Conservation (phyloP, 2,888 invertebrate genomes). For the Hartigia nigra region DNA sequence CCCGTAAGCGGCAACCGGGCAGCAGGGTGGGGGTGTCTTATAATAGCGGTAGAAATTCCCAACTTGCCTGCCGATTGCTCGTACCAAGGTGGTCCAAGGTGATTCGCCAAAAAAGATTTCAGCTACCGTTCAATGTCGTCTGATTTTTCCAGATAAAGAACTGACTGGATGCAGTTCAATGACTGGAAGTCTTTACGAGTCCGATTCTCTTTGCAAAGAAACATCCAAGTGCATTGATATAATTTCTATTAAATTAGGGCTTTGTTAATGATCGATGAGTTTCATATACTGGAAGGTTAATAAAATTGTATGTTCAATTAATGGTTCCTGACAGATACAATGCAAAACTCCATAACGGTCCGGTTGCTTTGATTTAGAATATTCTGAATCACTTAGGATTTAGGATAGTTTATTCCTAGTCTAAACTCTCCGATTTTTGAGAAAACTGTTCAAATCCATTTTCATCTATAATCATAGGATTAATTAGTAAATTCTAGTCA, state of each 20-base stretch:
- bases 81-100: constrained; percentile 29
- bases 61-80: constrained; percentile 30
- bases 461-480: background rate
- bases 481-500: background rate
- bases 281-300: background rate
- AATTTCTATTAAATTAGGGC: background rate
- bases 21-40: constrained; percentile 19
- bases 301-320: constrained; percentile 33
- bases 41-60: constrained; percentile 38
- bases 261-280: background rate
- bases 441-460: background rate
- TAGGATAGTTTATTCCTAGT: background rate
- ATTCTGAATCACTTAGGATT: background rate
- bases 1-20: constrained; percentile 39
- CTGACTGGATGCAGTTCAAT: background rate
- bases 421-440: background rate
- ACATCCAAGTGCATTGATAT: background rate
- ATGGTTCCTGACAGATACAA: constrained; percentile 36
- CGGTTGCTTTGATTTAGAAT: background rate
- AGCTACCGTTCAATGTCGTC: background rate
- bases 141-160: background rate
- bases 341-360: background rate
- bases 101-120: constrained; percentile 2
- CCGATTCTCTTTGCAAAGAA: background rate
- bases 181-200: background rate